Evolutionary conservation across 2,888 invertebrate genomes (phyloP), one percentile per base, ranked within the genome.

Genomic region (Biston betularia): DNA sequence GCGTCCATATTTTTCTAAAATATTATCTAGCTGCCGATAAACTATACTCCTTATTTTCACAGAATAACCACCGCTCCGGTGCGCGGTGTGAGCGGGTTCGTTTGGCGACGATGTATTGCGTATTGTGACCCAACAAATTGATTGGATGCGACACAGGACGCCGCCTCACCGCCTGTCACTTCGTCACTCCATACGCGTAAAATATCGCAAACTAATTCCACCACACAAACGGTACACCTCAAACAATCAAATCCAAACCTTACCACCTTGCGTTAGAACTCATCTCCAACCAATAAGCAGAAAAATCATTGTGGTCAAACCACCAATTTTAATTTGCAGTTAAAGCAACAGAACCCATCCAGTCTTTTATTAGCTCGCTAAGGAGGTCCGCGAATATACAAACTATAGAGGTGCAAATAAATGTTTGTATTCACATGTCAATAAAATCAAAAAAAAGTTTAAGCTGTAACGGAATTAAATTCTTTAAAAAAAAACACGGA

Each of bases 111-210:
- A 92, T 89, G 86, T 89, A 90, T 90, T 86, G 88, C 88, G 91
- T 86, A 89, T 90, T 89, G 91, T 89, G 84, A 75, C 77, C 74
- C 83, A 85, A 92, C 92, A 92, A 93, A 92, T 92, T 92, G 92
- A 92, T 92, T 90, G 92, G 91, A 71, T 77, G 79, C 88, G 84
- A 83, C 88, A 87, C 87, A 89, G 75, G 85, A 82, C 77, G 86
- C 92, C 91, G 91, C 85, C 88, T 84, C 80, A 81, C 81, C 85
- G 86, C 85, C 85, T 87, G 92, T 91, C 92, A 86, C 85, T 81
- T 84, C 87, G 88, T 90, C 90, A 90, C 89, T 85, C 89, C 85
- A 83, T 85, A 83, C 81, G 78, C 79, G 83, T 81, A 78, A 80
- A 79, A 77, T 75, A 76, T 70, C 69, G 75, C 80, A 74, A 81